Evolutionary conservation across 1,140 invertebrate species (phyloP).

Genomic region (Drosophila erecta): DNA sequence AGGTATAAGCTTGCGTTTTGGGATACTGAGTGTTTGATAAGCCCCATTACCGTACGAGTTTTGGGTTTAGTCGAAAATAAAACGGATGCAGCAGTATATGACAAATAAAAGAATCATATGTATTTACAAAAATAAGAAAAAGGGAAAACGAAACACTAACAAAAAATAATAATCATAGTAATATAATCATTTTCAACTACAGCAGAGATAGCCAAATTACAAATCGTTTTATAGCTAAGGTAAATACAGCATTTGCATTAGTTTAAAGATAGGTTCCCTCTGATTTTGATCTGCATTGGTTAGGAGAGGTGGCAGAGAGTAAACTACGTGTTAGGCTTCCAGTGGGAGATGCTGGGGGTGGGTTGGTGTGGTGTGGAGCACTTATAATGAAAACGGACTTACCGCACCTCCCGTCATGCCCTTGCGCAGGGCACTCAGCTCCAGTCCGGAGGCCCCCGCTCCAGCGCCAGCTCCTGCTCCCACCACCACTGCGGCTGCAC

Average conservation of each 20-base stretch:
- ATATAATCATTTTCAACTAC: slow-evolving; percentile 37
- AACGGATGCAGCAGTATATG: slow-evolving; percentile 64
- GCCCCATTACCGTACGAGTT: slow-evolving; percentile 43
- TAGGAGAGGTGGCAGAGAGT: slow-evolving; percentile 20
- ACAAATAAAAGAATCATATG: slow-evolving; percentile 34
- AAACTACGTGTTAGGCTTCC: slow-evolving; percentile 69
- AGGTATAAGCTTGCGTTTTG: slow-evolving; percentile 6
- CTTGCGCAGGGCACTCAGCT: slow-evolving; percentile 73
- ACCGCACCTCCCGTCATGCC: slow-evolving; percentile 77
- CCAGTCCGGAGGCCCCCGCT: slow-evolving; percentile 48
- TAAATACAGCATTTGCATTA: slow-evolving; percentile 45
- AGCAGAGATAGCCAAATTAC: slow-evolving; percentile 32
- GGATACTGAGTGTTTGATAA: slow-evolving; percentile 11
- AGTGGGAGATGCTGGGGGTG: slow-evolving; percentile 47
- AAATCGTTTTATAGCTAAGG: slow-evolving; percentile 27
- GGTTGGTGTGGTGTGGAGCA: slow-evolving; percentile 61
- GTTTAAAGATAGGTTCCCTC: slow-evolving; percentile 20
- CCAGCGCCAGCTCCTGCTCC: slow-evolving; percentile 31
- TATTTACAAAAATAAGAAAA: slow-evolving; percentile 54
- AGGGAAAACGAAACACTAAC: slow-evolving; percentile 35
- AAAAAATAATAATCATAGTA: slow-evolving; percentile 44
- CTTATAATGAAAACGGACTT: slow-evolving; percentile 82
- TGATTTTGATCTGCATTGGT: slow-evolving; percentile 29
- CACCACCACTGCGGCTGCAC: slow-evolving; percentile 23
- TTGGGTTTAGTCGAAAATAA: slow-evolving; percentile 47